Conservation (phyloP, 2,888 invertebrate species). For the Miltochrista miniata region DNA sequence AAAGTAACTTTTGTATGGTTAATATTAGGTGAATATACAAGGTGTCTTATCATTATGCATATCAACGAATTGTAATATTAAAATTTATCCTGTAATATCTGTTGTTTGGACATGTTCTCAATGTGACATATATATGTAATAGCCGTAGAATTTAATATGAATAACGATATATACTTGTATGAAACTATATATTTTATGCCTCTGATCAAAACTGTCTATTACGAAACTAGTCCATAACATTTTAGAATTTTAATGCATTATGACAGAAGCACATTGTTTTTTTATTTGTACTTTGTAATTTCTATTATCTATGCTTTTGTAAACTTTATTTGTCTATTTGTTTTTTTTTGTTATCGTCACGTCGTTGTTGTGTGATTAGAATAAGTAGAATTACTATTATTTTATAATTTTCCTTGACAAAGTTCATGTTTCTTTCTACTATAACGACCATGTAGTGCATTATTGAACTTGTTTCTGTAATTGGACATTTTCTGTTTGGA, state of each 20-base stretch:
- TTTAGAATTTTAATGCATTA: neutral
- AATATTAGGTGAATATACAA: constrained; percentile 74
- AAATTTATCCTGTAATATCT: constrained; percentile 39
- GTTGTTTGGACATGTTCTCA: constrained; percentile 40
- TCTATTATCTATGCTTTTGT: constrained; percentile 2
- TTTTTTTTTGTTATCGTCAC: constrained; percentile 27
- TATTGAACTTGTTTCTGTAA: neutral
- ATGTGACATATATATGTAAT: constrained; percentile 38
- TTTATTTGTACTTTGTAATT: neutral
- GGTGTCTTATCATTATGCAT: constrained; percentile 83
- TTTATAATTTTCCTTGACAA: constrained; percentile 19
- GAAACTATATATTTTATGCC: constrained; percentile 23
- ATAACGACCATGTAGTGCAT: neutral
- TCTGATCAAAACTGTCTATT: constrained; percentile 23
- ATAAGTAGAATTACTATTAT: constrained; percentile 32
- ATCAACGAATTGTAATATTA: constrained; percentile 78
- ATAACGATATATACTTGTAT: constrained; percentile 8
- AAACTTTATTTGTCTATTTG: constrained; percentile 12
- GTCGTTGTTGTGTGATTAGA: constrained; percentile 35
- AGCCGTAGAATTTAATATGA: constrained; percentile 20
- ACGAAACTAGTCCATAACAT: constrained; percentile 19
- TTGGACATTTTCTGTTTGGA: neutral
- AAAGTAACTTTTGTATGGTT: constrained; percentile 68
- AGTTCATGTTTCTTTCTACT: too few relatives aligned
- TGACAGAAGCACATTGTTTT: neutral